Evolutionary conservation across 2,797 vertebrate genomes (phyloP), one percentile per base, ranked within the genome.

Genomic region (Cuculus canorus): DNA sequence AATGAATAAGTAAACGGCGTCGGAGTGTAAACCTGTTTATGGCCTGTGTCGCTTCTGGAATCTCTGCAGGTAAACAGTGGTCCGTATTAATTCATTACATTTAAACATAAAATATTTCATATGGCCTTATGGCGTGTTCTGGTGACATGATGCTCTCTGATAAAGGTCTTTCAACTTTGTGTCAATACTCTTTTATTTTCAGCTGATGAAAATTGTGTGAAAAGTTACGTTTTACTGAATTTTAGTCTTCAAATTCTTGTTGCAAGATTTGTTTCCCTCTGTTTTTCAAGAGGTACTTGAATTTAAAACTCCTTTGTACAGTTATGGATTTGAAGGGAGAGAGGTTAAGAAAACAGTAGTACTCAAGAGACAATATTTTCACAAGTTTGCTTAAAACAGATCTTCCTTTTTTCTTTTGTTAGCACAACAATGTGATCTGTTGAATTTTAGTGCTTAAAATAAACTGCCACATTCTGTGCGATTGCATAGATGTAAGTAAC

Each of bases 41-140:
- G 88, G 33, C 85, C 70, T 87, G 78, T 14, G 86, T 96, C 95
- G 79, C 65, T 95, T 86, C 76, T 82, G 27, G 17, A 82, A 25
- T 59, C 18, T 1, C 39, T 76, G 70, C 59, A 63, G 68, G 59
- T 60, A n/a, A 66, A 86, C 0, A 16, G 21, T 54, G 68, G 12
- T 53, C 59, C 32, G 27, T 39, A 45, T 76, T 37, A 28, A 64
- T 52, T 61, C 1, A 4, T 47, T 68, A 19, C 9, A n/a, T 77
- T 66, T 19, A 48, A 64, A 56, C 12, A 25, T 32, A 9, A 68
- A 27, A 22, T 22, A 7, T 35, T 56, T 9, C 3, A 3, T 11
- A 10, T 7, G 13, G 16, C 0, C 0, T 41, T 7, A 10, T 24
- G 48, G 24, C 18, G 13, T 14, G 3, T 41, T 77, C 47, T 76